Base-by-base conservation (phyloP, 1,140 invertebrate genomes). In the Aphelenchoides fujianensis region DNA sequence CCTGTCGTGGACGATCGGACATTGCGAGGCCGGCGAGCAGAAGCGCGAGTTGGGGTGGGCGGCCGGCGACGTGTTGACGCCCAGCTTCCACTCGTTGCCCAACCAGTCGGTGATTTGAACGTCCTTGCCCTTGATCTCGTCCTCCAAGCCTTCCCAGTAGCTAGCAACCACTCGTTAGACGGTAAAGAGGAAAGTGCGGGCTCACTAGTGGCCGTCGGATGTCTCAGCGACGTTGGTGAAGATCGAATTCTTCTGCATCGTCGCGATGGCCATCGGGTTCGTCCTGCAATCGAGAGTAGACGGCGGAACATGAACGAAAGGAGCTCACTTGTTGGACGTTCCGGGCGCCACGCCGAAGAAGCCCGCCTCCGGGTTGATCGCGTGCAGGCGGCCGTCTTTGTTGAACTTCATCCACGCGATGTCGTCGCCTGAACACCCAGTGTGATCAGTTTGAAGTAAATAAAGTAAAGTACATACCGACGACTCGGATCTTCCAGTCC, bases 271-370 rank as follows among this genome's bases (percentile, higher is more conserved):
- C 83, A 94, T 95, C 0, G 95, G 95, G 86, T 98, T 98, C 34
- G 53, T 68, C n/a, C n/a, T n/a, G n/a, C n/a, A n/a, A n/a, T n/a
- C n/a, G 36, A 68, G n/a, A 16, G 28, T 30, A 70, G 35, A 1
- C 7, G 16, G 16, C 16, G n/a, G 23, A 68, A n/a, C 16, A 9
- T 32, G 28, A 27, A 7, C 32, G 30, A n/a, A 19, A 69, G 23
- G 7, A 2, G 16, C 16, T 72, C 0, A 94, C 12, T 90, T 88
- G 67, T 87, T 87, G 0, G 92, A 95, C 7, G 96, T 98, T 2
- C 92, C 95, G 66, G 97, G 97, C 2, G 96, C 96, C 0, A 99
- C 97, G 1, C 97, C 97, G 85, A 99, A 99, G 89, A 99, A 98
- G 27, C 97, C 97, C 82, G 94, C 93, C 86, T 99, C 97, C 0